These are phyloP conservation scores for Coelogynopora nodosa DNA, from an alignment of 2,888 invertebrate species.

Conservation along the genomic window DNA sequence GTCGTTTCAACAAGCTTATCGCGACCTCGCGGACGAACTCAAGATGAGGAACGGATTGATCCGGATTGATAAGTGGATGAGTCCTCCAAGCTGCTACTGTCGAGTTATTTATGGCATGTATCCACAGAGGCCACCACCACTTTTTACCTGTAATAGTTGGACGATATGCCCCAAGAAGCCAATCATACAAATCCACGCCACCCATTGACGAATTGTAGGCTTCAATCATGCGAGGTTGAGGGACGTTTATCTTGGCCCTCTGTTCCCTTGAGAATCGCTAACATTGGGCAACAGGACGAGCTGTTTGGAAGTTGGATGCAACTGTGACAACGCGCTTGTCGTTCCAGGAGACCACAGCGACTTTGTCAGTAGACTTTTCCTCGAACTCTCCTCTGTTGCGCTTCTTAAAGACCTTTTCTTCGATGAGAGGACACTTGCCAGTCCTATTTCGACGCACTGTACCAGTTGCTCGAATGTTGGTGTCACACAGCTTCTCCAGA, in stretches of 20 bases:
- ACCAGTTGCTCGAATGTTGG: neutral
- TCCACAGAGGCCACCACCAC: conserved; percentile 25
- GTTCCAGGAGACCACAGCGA: conserved; percentile 35
- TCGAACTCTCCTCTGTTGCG: conserved; percentile 35
- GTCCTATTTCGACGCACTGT: neutral
- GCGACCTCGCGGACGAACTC: conserved; percentile 5
- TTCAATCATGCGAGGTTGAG: conserved; percentile 8
- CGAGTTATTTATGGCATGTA: neutral
- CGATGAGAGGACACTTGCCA: conserved; percentile 5
- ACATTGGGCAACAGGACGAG: neutral
- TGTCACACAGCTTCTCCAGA: neutral
- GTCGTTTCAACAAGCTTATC: too few relatives aligned
- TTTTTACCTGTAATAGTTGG: neutral
- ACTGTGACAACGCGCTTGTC: conserved; percentile 26
- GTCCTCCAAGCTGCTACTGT: neutral
- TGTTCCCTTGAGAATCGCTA: neutral
- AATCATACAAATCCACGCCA: neutral
- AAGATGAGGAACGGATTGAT: neutral
- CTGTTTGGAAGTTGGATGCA: conserved; percentile 27
- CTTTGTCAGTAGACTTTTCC: conserved; percentile 12
- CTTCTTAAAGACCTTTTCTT: conserved; percentile 9
- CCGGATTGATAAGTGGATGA: neutral
- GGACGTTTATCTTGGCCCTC: neutral
- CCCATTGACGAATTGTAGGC: conserved; percentile 1
- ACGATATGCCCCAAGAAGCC: neutral